These are phyloP conservation scores for Apamea sordens DNA, from an alignment of 2,888 invertebrate genomes.

Conservation along the genomic window DNA sequence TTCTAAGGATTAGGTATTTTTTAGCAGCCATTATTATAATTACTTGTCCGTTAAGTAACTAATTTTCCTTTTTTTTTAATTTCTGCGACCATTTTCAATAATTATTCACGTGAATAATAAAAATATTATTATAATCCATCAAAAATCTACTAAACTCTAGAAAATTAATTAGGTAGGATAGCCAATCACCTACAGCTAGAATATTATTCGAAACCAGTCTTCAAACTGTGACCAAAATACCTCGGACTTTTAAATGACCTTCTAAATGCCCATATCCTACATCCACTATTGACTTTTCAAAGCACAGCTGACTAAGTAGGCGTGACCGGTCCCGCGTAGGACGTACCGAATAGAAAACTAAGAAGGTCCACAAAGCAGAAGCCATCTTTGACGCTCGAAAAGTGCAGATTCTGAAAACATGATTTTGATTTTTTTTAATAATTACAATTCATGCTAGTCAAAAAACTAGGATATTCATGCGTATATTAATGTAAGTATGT, in stretches of 20 bases:
- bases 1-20: not conserved
- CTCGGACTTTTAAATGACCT: slow-evolving; percentile 45
- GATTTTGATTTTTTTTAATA: no score
- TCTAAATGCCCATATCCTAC: slow-evolving; percentile 56
- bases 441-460: not conserved
- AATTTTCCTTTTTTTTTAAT: not conserved
- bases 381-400: no score
- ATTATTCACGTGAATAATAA: not conserved
- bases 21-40: not conserved
- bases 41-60: not conserved
- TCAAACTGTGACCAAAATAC: slow-evolving; percentile 41
- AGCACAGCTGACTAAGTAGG: slow-evolving; percentile 61
- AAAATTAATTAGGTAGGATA: not conserved
- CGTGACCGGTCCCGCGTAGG: slow-evolving; percentile 43
- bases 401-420: no score
- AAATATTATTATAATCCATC: not conserved
- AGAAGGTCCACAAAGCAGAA: slow-evolving; percentile 33
- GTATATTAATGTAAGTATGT: no score
- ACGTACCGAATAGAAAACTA: not conserved
- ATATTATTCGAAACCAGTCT: not conserved
- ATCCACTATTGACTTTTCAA: slow-evolving; percentile 54
- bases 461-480: not conserved
- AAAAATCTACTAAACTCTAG: not conserved
- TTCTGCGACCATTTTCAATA: no score
- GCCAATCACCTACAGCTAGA: not conserved